A percentile compares a stretch with the other conserved stretches of the same genome.
These are phyloP conservation scores for Loriculus beryllinus DNA, from an alignment of 2,797 vertebrate species.

Conservation along the genomic window DNA sequence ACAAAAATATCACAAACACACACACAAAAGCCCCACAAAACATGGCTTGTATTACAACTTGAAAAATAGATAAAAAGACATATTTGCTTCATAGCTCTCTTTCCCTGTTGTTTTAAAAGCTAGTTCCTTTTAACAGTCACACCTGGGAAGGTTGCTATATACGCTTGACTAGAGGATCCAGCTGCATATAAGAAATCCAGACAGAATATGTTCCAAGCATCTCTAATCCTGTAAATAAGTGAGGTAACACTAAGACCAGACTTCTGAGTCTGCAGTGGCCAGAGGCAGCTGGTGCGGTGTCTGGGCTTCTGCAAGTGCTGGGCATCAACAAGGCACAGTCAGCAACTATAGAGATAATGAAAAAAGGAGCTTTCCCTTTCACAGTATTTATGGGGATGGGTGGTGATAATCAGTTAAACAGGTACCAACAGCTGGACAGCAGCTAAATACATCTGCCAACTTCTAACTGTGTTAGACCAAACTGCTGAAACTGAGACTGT, in stretches of 20 bases:
- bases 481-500: not conserved
- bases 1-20: too few relatives aligned
- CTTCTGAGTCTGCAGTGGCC: not conserved
- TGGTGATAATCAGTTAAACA: not conserved
- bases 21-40: too few relatives aligned
- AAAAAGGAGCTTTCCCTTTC: not conserved
- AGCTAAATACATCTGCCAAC: not conserved
- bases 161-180: not conserved
- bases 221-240: not conserved
- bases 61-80: not conserved
- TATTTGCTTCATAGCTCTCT: not conserved
- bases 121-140: not conserved
- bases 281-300: not conserved
- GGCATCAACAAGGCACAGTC: not conserved
- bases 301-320: not conserved
- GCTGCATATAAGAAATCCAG: not conserved
- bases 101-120: rapidly evolving
- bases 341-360: not conserved
- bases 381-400: too few relatives aligned
- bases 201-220: not conserved
- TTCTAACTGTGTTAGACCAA: not conserved
- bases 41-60: not conserved
- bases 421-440: not conserved
- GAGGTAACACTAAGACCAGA: not conserved
- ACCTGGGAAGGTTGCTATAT: rapidly evolving